Evolutionary conservation across 1,140 invertebrate species (phyloP), one percentile per base, ranked within the genome.

Genomic region (Euura saliciscinereae): DNA sequence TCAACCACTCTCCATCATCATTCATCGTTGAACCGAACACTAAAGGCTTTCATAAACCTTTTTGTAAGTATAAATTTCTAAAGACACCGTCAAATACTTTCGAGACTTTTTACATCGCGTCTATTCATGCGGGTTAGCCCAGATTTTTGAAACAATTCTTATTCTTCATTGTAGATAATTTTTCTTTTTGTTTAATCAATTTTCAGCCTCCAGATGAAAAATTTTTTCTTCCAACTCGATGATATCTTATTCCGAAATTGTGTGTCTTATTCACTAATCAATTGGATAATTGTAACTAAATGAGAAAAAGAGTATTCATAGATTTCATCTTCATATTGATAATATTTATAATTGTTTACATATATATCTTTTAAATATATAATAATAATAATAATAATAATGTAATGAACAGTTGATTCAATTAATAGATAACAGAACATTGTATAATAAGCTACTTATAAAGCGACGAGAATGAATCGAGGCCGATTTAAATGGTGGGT

Each of bases 321-420:
- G 28, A 13, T 70, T 70, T 70, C 13, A 59, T 59, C 51, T 59
- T 65, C 45, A 45, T 78, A 79, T 78, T 79, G 76, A 77, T 75
- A 80, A 74, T 79, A 80, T 81, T 78, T 77, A 76, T 81, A 81
- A 67, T 13, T 71, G 45, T 72, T 43, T 72, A 72, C 45, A 71
- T 71, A 71, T 71, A 46, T 66, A 44, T 66, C 8, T 68, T 43
- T 65, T 73, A 45, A 59, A 11, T 73, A 73, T 78, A 80, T 80
- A 80, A 79, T 76, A 76, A 77, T 80, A 77, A 77, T 79, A 71
- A 75, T 78, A 79, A 79, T 79, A 59, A 59, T 59, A 59, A 59
- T 77, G 66, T 51, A 76, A 71, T 78, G 78, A 74, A 79, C 77
- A 77, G 78, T 80, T 79, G 73, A 28, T 28, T 28, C 28, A 28